Base-by-base conservation (phyloP, 2,888 invertebrate species). In the Arge pagana region DNA sequence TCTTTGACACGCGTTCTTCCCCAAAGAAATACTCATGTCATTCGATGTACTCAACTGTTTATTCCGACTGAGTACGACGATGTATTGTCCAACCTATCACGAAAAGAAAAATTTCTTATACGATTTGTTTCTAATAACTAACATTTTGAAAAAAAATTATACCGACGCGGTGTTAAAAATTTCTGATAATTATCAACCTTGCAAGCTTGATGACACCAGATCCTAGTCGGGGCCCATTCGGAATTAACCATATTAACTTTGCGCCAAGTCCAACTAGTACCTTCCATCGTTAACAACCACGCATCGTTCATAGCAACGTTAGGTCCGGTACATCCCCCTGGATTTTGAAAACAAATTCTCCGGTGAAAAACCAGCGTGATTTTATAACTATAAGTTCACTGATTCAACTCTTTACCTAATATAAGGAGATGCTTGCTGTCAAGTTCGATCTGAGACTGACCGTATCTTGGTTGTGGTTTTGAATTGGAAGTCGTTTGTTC, bases 171-270 rank as follows among this genome's bases (percentile, higher is more conserved):
- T 26, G 28, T 10, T 3, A 35, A 41, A 40, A 37, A 35, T 42
- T 18, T 10, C 3, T 26, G 28, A 1, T 5, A 48, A 16, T 2
- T 19, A 13, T 7, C 28, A 28, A 87, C 87, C 78, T 83, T 87
- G 76, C 94, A 94, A 42, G 92, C 93, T 50, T 94, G 93, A 79
- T 95, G 93, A 74, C 93, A 94, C 93, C 95, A 95, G 71, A 95
- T 87, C 69, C 92, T 90, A 1, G 89, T 86, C 18, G 95, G 89
- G 33, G 89, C 88, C 82, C 87, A 87, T 66, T 89, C 87, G 61
- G 86, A 84, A 70, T 91, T 89, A 58, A 82, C 81, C 21, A 96
- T 85, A 54, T 83, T 83, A 40, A 96, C 79, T 73, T 87, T 85
- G 67, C 81, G 83, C 89, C 90, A 87, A 53, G 81, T 83, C 90